These are phyloP conservation scores for Stenodema calcarata DNA, from an alignment of 2,888 invertebrate genomes.

Conservation along the genomic window DNA sequence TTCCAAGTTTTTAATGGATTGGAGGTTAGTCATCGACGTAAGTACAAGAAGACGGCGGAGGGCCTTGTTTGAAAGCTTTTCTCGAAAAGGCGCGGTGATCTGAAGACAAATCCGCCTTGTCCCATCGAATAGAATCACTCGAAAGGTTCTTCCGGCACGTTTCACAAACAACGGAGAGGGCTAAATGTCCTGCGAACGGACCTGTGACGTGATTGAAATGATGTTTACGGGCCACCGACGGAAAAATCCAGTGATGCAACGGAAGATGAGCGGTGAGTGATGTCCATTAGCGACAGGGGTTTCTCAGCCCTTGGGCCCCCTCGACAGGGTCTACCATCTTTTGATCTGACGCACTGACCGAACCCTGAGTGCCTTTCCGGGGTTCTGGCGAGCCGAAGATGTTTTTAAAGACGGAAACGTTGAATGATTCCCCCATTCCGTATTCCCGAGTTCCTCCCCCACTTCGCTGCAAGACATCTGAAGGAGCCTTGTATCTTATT, in stretches of 20 bases:
- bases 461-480: not conserved
- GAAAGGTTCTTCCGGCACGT: constrained; percentile 10
- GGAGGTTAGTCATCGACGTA: not conserved
- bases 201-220: constrained; percentile 23
- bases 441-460: not conserved
- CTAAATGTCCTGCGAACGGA: not conserved
- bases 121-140: not conserved
- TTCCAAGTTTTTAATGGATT: not conserved
- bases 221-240: not conserved
- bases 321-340: not conserved
- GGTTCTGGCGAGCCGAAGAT: not conserved
- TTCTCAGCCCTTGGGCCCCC: not conserved
- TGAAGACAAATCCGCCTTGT: constrained; percentile 25
- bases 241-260: not conserved
- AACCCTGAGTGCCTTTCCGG: not conserved
- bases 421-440: not conserved
- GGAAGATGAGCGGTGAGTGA: not conserved
- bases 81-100: not conserved
- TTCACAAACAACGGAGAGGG: constrained; percentile 11
- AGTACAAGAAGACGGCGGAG: not conserved
- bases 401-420: not conserved
- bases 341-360: constrained; percentile 19
- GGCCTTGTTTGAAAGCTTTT: not conserved
- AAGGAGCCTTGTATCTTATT: constrained; percentile 39
- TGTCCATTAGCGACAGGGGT: not conserved